Conservation (phyloP, 2,113 vertebrate species). For the Leucopternis melanops region DNA sequence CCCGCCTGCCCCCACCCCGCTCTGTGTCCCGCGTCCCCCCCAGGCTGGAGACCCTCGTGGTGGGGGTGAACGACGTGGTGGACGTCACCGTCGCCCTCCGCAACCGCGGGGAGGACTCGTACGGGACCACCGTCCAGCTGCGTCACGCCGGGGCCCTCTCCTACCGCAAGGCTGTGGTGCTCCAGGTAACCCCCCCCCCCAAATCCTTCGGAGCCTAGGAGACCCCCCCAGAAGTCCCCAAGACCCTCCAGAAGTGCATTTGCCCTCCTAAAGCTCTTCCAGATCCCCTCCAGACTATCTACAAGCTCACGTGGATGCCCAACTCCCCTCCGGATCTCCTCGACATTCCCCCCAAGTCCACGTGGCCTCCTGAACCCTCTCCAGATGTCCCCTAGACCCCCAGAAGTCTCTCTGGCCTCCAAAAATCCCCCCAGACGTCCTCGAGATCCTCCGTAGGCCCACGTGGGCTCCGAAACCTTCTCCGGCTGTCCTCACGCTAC, state of each 20-base stretch:
- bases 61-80: slow-evolving; percentile 75
- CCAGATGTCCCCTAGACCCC: background rate
- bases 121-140: slow-evolving; percentile 67
- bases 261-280: background rate
- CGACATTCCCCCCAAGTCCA: background rate
- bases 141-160: slow-evolving; percentile 75
- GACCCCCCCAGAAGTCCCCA: background rate
- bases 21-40: background rate
- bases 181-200: background rate
- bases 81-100: slow-evolving; percentile 68
- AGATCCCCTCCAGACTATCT: background rate
- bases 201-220: background rate
- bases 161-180: too few relatives aligned
- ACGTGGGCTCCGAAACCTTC: too few relatives aligned
- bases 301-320: background rate
- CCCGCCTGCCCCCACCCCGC: too few relatives aligned
- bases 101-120: slow-evolving; percentile 80
- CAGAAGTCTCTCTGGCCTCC: too few relatives aligned
- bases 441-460: background rate
- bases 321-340: background rate
- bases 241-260: accelerated
- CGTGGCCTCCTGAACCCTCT: background rate
- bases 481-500: too few relatives aligned
- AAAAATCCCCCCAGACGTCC: background rate
- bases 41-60: slow-evolving; percentile 48